Percentiles rank a stretch among this genome's conserved stretches.
These are phyloP conservation scores for Crotalus viridis DNA, from an alignment of 2,113 vertebrate genomes.

Conservation along the genomic window DNA sequence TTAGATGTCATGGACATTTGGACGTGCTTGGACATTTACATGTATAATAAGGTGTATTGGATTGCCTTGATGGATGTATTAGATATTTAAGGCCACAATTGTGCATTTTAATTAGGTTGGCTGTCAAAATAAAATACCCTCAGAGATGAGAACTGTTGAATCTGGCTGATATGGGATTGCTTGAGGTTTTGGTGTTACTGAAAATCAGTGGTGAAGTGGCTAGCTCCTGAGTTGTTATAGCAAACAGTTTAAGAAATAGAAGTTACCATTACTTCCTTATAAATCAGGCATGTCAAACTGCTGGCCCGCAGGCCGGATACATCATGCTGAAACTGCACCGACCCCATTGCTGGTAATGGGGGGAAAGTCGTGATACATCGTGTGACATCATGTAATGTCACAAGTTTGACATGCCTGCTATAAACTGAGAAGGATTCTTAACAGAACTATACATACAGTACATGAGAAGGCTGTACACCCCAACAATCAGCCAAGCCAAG, in stretches of 20 bases:
- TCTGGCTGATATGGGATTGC: not conserved
- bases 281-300: not conserved
- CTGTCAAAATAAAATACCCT: not conserved
- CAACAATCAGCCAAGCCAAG: not conserved
- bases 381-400: no score
- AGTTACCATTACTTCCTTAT: not conserved
- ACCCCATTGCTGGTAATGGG: no score
- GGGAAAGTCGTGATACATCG: no score
- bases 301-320: no score
- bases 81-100: not conserved
- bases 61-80: not conserved
- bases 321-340: no score
- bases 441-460: not conserved
- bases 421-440: not conserved
- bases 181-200: not conserved
- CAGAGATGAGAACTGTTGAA: not conserved
- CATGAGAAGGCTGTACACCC: not conserved
- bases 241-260: not conserved
- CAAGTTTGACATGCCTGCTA: no score
- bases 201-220: not conserved
- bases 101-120: not conserved
- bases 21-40: not conserved
- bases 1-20: not conserved
- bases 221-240: not conserved
- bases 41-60: not conserved